phyloP scores from a whole-genome alignment of 1,140 invertebrate genomes.

The Lepidurus couesii region DNA sequence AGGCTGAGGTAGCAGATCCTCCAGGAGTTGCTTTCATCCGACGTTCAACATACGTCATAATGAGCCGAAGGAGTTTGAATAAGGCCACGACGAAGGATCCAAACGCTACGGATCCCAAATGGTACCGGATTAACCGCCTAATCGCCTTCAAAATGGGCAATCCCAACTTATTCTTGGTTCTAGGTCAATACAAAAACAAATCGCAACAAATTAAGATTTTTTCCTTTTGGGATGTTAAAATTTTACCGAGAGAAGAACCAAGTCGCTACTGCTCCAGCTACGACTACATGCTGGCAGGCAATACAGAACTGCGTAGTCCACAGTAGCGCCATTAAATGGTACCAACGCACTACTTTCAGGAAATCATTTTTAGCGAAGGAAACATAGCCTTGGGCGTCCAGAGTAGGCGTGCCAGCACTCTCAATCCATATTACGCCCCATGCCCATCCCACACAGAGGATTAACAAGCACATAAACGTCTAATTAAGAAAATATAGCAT shows the following conservation, averaged over 20 bases:
- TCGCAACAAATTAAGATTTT: not conserved
- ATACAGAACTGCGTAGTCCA: slow-evolving; percentile 68
- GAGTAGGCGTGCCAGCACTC: slow-evolving; percentile 53
- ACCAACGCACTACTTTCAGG: slow-evolving; percentile 56
- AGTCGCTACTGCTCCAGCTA: slow-evolving; percentile 63
- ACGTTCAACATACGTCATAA: slow-evolving; percentile 49
- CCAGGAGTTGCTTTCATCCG: slow-evolving; percentile 34
- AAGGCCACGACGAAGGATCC: slow-evolving; percentile 68
- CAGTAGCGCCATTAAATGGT: slow-evolving; percentile 62
- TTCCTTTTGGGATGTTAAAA: slow-evolving; percentile 20
- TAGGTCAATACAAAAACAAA: slow-evolving; percentile 43
- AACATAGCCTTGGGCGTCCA: slow-evolving; percentile 46
- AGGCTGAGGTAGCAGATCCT: slow-evolving; percentile 42
- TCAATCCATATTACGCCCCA: slow-evolving; percentile 57
- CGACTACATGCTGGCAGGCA: slow-evolving; percentile 69
- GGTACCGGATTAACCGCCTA: slow-evolving; percentile 56
- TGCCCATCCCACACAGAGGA: slow-evolving; percentile 54
- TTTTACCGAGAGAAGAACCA: slow-evolving; percentile 72
- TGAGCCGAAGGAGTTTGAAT: slow-evolving; percentile 58
- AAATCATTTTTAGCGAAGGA: slow-evolving; percentile 50
- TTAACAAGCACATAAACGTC: slow-evolving; percentile 57
- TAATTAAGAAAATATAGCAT: slow-evolving; percentile 44
- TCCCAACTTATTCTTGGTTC: slow-evolving; percentile 57
- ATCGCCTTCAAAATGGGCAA: slow-evolving; percentile 55
- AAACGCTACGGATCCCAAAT: slow-evolving; percentile 69